Evolutionary conservation across 2,888 invertebrate species (phyloP), one percentile per base, ranked within the genome.

Genomic region (Andrena marginata): DNA sequence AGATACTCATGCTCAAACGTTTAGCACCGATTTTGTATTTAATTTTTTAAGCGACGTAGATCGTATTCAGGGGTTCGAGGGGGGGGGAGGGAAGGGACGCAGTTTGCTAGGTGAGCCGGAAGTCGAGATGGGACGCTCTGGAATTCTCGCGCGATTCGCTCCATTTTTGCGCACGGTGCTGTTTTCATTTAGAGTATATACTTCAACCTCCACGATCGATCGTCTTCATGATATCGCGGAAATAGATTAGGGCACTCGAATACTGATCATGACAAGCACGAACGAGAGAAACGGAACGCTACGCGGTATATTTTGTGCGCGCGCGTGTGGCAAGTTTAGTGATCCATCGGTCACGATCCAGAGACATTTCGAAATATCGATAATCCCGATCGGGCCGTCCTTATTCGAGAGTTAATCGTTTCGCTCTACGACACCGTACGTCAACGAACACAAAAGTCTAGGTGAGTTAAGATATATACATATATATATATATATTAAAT

Each of bases 371-470:
- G 49, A 77, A 74, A 33, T 31, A 20, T 33, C 35, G 51, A n/a
- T 60, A 60, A 56, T 76, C 51, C 56, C 48, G 56, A 65, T 77
- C 78, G 84, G 68, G 26, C 72, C 62, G 35, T 62, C 67, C 74
- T 33, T 63, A 42, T 60, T 76, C 33, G 73, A 65, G 62, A 67
- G 63, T 69, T 29, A 76, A 77, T 82, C 73, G 78, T 81, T 85
- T 80, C 78, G 85, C 82, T 85, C 83, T 80, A 82, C 74, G 77
- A 67, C 76, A 82, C 84, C 65, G 76, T 84, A 79, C 84, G 83
- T 86, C 85, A 89, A 88, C 85, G 87, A 90, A 90, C 71, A 77
- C 71, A 84, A 80, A 77, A 70, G 56, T 84, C 54, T 86, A 88
- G 77, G 35, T 72, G 60, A 84, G 85, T 84, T 79, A 86, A 82